Conservation (phyloP, 1,140 invertebrate species). For the Lamellibrachia luymesi region DNA sequence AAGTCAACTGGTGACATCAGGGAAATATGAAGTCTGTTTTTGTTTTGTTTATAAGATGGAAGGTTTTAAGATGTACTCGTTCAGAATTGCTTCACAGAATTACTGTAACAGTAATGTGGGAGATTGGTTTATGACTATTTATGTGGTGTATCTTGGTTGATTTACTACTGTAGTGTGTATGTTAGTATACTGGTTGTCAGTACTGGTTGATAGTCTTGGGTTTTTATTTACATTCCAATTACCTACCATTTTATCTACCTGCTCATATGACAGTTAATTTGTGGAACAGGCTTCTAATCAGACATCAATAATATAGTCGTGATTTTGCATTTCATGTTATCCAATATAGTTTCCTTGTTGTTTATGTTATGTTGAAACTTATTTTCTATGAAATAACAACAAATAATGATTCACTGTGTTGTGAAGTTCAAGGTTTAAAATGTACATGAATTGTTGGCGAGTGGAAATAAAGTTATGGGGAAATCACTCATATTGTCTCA, state of each 20-base stretch:
- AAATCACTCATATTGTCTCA: neutral
- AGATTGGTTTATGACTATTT: neutral
- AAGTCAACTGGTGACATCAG: too few species aligned
- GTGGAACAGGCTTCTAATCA: too few species aligned
- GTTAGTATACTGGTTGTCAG: neutral
- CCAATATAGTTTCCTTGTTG: too few species aligned
- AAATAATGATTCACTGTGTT: too few species aligned
- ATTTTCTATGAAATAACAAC: too few species aligned
- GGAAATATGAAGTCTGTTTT: neutral
- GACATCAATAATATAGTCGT: too few species aligned
- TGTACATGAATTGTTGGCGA: neutral
- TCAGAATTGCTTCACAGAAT: neutral
- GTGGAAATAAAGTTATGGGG: neutral
- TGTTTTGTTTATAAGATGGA: neutral
- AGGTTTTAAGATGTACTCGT: neutral
- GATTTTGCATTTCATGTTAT: too few species aligned
- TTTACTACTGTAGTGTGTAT: neutral
- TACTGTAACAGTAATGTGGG: neutral
- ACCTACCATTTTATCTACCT: neutral
- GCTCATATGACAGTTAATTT: neutral
- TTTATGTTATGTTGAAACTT: too few species aligned
- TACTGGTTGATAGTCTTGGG: neutral
- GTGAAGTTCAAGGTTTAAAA: neutral
- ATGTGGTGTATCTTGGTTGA: neutral
- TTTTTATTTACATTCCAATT: neutral